Conservation (phyloP, 2,888 invertebrate genomes). For the Endomychus coccineus region DNA sequence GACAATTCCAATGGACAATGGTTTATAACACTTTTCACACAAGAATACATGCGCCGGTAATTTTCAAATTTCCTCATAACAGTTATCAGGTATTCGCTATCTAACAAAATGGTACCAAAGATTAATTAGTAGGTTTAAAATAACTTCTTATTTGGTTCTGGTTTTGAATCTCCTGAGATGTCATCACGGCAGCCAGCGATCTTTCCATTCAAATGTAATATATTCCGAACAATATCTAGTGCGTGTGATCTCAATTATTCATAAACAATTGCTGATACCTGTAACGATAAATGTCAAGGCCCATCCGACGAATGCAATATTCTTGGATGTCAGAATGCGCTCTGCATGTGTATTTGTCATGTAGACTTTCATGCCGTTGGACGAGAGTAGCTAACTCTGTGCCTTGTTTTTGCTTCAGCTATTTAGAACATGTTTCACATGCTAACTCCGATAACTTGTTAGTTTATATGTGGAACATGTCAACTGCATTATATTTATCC, state of each 20-base stretch:
- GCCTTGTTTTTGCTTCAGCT: slow-evolving; percentile 24
- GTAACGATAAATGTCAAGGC: slow-evolving; percentile 34
- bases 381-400: too few species aligned
- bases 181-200: slow-evolving; percentile 11
- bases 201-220: slow-evolving; percentile 9
- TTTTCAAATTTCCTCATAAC: too few species aligned
- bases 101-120: too few species aligned
- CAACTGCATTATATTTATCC: slow-evolving; percentile 29
- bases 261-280: slow-evolving; percentile 25
- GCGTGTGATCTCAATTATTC: slow-evolving; percentile 33
- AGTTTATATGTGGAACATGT: slow-evolving; percentile 27
- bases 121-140: too few species aligned
- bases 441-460: slow-evolving; percentile 28
- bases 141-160: too few species aligned
- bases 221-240: slow-evolving; percentile 15
- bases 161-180: too few species aligned
- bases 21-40: too few species aligned
- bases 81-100: too few species aligned
- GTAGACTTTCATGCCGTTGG: too few species aligned
- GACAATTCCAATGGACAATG: too few species aligned
- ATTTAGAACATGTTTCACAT: slow-evolving; percentile 29
- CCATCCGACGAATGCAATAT: slow-evolving; percentile 32
- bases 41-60: too few species aligned
- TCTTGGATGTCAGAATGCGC: slow-evolving; percentile 27
- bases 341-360: slow-evolving; percentile 27